A percentile compares a stretch with the other conserved stretches of the same genome.
Evolutionary conservation across 2,888 invertebrate genomes (phyloP).

Genomic region (Heliothis peltigera): DNA sequence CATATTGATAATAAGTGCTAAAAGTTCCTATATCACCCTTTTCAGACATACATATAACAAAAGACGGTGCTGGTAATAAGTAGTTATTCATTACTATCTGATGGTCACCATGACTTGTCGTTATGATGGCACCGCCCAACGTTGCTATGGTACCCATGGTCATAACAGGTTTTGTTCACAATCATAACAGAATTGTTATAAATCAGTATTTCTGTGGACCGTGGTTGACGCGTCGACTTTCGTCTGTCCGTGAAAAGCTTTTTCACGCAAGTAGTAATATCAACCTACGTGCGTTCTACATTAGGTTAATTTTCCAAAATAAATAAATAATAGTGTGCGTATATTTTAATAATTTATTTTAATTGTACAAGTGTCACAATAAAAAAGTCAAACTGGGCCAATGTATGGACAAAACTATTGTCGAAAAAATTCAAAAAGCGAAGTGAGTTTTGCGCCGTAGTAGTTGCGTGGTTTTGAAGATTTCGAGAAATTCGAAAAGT

Average conservation of each 20-base stretch:
- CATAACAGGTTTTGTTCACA: conserved; percentile 76
- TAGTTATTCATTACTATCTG: conserved; percentile 45
- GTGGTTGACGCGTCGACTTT: conserved; percentile 40
- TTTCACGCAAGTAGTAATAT: conserved; percentile 11
- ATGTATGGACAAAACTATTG: conserved; percentile 90
- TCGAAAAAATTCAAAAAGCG: conserved; percentile 78
- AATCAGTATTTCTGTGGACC: conserved; percentile 64
- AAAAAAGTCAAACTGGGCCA: conserved; percentile 90
- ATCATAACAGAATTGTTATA: conserved; percentile 66
- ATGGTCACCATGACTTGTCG: conserved; percentile 71
- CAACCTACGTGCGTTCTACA: not conserved
- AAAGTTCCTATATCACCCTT: conserved; percentile 2
- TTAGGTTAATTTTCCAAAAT: conserved; percentile 18
- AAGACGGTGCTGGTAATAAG: conserved; percentile 28
- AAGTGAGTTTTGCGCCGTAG: conserved; percentile 76
- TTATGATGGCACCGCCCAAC: conserved; percentile 63
- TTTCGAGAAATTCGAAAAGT: too few relatives aligned
- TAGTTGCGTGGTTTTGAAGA: conserved; percentile 10
- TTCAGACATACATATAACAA: conserved; percentile 10
- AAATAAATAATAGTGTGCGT: conserved; percentile 10
- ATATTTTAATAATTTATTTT: conserved; percentile 13
- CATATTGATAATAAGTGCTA: not conserved
- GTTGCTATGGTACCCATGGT: conserved; percentile 78
- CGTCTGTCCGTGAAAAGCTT: conserved; percentile 33
- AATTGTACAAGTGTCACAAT: conserved; percentile 34